Percentiles rank a stretch among this genome's conserved stretches.
Conservation (phyloP, 2,888 invertebrate species). For the Diarsia dahlii region DNA sequence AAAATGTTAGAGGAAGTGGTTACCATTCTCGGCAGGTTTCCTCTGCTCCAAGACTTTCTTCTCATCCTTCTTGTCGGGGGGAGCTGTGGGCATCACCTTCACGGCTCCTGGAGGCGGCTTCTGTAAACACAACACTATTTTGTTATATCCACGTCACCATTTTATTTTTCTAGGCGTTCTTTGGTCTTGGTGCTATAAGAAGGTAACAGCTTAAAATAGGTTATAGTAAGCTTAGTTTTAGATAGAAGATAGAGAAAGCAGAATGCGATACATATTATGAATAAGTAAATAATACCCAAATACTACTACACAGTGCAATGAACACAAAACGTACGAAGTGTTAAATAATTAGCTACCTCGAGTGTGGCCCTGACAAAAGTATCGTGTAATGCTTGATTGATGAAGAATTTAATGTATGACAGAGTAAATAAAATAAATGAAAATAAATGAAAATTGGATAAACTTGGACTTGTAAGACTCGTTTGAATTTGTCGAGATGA, state of each 20-base stretch:
- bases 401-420: conserved; percentile 6
- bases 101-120: conserved; percentile 95
- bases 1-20: conserved; percentile 34
- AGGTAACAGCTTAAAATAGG: not conserved
- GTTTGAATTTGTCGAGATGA: not conserved
- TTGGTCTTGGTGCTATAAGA: not conserved
- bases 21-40: conserved; percentile 88
- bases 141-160: not conserved
- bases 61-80: conserved; percentile 90
- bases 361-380: not conserved
- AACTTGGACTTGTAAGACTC: not conserved
- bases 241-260: conserved; percentile 13
- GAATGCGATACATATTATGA: conserved; percentile 5
- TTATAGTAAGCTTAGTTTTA: conserved; percentile 13
- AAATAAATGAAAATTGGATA: too few species aligned
- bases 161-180: not conserved
- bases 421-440: not conserved
- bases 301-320: not conserved
- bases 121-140: conserved; percentile 86
- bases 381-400: not conserved
- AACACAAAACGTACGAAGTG: not conserved
- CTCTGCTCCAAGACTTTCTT: conserved; percentile 79
- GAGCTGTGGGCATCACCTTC: conserved; percentile 94
- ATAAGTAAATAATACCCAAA: not conserved
- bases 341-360: not conserved